phyloP scores from a whole-genome alignment of 2,113 vertebrate genomes.

The Megatriorchis doriae region DNA sequence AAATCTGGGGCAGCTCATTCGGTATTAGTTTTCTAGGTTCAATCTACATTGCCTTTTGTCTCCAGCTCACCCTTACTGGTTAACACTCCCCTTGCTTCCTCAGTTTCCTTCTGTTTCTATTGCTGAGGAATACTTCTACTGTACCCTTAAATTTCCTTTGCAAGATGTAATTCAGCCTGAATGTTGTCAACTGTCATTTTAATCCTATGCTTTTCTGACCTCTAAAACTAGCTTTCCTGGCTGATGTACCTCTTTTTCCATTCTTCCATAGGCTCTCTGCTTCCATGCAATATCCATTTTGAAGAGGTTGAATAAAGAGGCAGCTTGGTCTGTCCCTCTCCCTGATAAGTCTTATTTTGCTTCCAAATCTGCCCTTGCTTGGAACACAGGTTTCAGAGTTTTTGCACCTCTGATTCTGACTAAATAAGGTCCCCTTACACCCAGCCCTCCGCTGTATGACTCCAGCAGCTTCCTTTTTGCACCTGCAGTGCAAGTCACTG shows the following conservation, averaged over 20 bases:
- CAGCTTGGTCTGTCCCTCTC: background rate
- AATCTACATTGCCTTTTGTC: background rate
- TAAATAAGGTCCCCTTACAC: background rate
- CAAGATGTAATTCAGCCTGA: background rate
- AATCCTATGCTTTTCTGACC: background rate
- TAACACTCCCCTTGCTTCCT: background rate
- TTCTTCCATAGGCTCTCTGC: background rate
- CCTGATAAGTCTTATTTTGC: background rate
- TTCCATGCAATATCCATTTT: background rate
- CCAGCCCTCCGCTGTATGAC: background rate
- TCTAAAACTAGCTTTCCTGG: background rate
- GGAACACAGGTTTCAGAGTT: background rate
- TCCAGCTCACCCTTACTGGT: background rate
- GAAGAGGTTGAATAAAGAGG: background rate
- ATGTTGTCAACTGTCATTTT: background rate
- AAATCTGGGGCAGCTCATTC: background rate
- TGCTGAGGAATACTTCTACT: background rate
- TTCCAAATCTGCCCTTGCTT: background rate
- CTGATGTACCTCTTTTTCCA: background rate
- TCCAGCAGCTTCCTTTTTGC: background rate
- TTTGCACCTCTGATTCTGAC: background rate
- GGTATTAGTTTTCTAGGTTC: background rate
- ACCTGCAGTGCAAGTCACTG: background rate
- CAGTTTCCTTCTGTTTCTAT: background rate
- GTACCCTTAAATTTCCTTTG: background rate